Conservation (phyloP, 2,797 vertebrate genomes). For the Emydoidea blandingii region DNA sequence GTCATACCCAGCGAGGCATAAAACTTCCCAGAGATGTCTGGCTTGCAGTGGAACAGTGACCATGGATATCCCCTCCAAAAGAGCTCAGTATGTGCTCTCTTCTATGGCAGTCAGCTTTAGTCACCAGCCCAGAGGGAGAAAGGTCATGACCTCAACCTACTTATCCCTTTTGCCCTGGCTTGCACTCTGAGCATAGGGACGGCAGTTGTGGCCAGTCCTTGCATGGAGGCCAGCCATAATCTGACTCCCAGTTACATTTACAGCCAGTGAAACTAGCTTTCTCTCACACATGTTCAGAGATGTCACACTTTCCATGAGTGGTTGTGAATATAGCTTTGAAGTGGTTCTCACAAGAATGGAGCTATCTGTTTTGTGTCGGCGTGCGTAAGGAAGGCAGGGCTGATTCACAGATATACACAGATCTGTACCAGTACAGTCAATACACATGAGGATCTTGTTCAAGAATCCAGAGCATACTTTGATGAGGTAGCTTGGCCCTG, state of each 20-base stretch:
- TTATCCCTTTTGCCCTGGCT: neutral
- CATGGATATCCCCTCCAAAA: neutral
- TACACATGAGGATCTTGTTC: slow-evolving; percentile 15
- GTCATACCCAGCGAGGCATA: neutral
- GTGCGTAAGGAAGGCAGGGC: slow-evolving; percentile 47
- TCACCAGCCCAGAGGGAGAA: neutral
- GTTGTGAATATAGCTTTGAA: slow-evolving; percentile 67
- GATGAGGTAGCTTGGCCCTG: neutral
- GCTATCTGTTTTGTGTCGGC: slow-evolving; percentile 56
- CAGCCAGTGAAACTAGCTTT: slow-evolving; percentile 51
- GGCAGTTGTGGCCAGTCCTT: neutral
- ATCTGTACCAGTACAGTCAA: slow-evolving; percentile 18
- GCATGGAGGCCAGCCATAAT: slow-evolving; percentile 11
- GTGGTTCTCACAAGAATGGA: slow-evolving; percentile 65
- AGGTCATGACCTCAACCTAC: neutral
- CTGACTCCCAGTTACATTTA: slow-evolving; percentile 34
- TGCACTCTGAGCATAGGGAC: neutral
- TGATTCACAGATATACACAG: slow-evolving; percentile 39
- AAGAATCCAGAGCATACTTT: neutral
- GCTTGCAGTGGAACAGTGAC: neutral
- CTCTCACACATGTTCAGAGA: slow-evolving; percentile 21
- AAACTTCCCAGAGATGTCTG: neutral
- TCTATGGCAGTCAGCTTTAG: neutral
- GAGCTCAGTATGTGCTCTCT: neutral
- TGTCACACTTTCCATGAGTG: slow-evolving; percentile 51